A percentile compares a stretch with the other conserved stretches of the same genome.
These are phyloP conservation scores for Alentia gelatinosa DNA, from an alignment of 2,888 invertebrate species.

Conservation along the genomic window DNA sequence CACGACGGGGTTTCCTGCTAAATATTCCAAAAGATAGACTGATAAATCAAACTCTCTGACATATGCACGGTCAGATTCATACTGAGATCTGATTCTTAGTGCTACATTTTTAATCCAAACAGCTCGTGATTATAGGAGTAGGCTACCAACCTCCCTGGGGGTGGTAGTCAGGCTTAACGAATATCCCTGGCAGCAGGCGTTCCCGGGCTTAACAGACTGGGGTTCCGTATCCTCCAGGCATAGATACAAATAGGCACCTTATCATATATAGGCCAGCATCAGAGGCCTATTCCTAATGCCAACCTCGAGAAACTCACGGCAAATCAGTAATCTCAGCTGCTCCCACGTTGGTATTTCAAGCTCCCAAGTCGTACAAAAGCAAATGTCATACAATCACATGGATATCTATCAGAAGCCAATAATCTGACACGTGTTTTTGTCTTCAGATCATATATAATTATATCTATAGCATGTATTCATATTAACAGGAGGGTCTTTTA, in stretches of 20 bases:
- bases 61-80: not conserved
- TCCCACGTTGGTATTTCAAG: too few relatives aligned
- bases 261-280: not conserved
- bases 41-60: not conserved
- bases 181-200: conserved; percentile 2
- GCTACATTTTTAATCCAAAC: not conserved
- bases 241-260: not conserved
- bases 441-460: too few relatives aligned
- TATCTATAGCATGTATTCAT: too few relatives aligned
- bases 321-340: too few relatives aligned
- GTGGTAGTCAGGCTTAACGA: not conserved
- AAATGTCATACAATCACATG: too few relatives aligned
- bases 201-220: not conserved
- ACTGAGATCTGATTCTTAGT: not conserved
- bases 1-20: not conserved
- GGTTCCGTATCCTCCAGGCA: not conserved
- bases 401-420: too few relatives aligned
- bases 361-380: too few relatives aligned
- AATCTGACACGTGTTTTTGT: too few relatives aligned
- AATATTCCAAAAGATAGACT: not conserved
- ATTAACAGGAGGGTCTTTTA: too few relatives aligned
- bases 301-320: too few relatives aligned
- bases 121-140: not conserved
- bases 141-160: not conserved
- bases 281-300: too few relatives aligned